Conservation (phyloP, 2,888 invertebrate genomes). For the Ferdinandea cuprea region DNA sequence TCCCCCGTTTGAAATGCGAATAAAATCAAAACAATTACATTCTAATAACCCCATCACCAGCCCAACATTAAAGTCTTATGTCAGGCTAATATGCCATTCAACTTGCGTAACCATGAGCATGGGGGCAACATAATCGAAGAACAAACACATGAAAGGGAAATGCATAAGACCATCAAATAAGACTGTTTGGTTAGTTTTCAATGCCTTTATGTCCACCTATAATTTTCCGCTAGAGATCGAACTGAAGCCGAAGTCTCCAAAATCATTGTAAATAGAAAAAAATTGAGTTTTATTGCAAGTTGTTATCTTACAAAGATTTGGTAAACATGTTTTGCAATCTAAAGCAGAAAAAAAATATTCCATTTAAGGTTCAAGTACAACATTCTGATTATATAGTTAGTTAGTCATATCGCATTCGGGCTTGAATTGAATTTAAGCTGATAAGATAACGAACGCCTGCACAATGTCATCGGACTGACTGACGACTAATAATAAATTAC, state of each 20-base stretch:
- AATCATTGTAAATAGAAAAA: conserved; percentile 16
- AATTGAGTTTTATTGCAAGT: background rate
- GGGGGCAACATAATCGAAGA: conserved; percentile 30
- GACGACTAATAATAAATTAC: background rate
- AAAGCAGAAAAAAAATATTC: conserved; percentile 3
- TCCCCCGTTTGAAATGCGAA: conserved; percentile 14
- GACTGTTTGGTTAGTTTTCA: too few relatives aligned
- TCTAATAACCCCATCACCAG: conserved; percentile 5
- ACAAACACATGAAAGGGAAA: conserved; percentile 28
- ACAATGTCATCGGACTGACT: conserved; percentile 22
- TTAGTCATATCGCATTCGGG: conserved; percentile 9
- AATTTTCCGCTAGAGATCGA: conserved; percentile 5
- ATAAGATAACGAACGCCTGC: conserved; percentile 29
- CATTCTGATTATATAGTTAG: conserved; percentile 25
- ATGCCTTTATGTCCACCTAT: too few relatives aligned
- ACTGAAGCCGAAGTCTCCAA: background rate
- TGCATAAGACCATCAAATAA: conserved; percentile 5
- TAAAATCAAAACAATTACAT: conserved; percentile 31
- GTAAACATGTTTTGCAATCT: conserved; percentile 23
- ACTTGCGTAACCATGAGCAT: conserved; percentile 37
- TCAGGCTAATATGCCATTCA: conserved; percentile 24
- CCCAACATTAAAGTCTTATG: conserved; percentile 22
- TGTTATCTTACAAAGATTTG: background rate
- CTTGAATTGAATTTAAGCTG: conserved; percentile 14
- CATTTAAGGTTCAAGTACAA: conserved; percentile 47